Evolutionary conservation across 1,140 invertebrate genomes (phyloP).

Genomic region (Drosophila jambulina): DNA sequence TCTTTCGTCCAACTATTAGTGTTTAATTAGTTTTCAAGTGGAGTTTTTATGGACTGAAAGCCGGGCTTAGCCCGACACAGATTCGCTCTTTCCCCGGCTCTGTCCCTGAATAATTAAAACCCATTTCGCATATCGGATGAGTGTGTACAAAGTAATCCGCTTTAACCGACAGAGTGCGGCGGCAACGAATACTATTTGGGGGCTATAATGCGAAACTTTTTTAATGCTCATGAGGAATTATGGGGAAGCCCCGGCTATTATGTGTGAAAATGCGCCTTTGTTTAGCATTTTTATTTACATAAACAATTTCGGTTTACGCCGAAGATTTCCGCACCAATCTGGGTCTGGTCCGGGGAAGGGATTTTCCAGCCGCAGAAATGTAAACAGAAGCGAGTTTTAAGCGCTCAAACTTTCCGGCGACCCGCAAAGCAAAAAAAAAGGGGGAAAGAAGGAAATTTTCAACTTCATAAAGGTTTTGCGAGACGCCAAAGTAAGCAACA

Average conservation of each 20-base stretch:
- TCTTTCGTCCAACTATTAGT: conserved; percentile 69
- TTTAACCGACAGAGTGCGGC: conserved; percentile 42
- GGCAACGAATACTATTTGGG: conserved; percentile 4
- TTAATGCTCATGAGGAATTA: conserved; percentile 69
- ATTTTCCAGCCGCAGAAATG: conserved; percentile 46
- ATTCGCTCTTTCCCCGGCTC: conserved; percentile 29
- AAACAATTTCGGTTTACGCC: conserved; percentile 47
- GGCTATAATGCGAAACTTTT: conserved; percentile 43
- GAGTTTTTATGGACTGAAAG: conserved; percentile 79
- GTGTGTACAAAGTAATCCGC: conserved; percentile 63
- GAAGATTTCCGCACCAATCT: conserved; percentile 36
- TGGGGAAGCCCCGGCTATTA: conserved; percentile 42
- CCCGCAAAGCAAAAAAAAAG: conserved; percentile 15
- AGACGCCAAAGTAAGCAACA: conserved; percentile 68
- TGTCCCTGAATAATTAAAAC: conserved; percentile 66
- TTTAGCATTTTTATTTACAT: conserved; percentile 48
- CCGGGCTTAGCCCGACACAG: conserved; percentile 39
- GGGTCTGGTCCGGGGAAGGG: conserved; percentile 14
- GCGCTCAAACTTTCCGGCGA: conserved; percentile 59
- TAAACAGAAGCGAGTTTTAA: conserved; percentile 66
- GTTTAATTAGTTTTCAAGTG: conserved; percentile 85
- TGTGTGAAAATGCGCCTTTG: conserved; percentile 46
- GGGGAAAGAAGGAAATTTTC: conserved; percentile 40
- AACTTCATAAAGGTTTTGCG: conserved; percentile 77
- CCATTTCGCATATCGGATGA: conserved; percentile 67